These are phyloP conservation scores for Pangasius krempfi DNA, from an alignment of 2,797 vertebrate species.

Conservation along the genomic window DNA sequence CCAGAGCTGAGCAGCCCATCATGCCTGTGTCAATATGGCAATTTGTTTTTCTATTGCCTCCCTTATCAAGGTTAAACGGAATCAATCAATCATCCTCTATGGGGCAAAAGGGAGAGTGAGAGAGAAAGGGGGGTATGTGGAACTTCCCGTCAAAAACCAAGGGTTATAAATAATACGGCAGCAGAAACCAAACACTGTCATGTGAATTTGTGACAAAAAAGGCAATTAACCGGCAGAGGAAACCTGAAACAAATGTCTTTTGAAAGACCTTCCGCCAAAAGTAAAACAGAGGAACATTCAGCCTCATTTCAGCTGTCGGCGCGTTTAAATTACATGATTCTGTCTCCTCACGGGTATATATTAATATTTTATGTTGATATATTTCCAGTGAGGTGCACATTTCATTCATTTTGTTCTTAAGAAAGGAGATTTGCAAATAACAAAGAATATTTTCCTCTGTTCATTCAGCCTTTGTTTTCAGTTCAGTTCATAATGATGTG, in stretches of 20 bases:
- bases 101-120: constrained; percentile 53
- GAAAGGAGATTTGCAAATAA: constrained; percentile 38
- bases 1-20: constrained; percentile 72
- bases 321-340: constrained; percentile 79
- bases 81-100: constrained; percentile 80
- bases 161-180: constrained; percentile 73
- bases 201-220: constrained; percentile 76
- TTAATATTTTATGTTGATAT: constrained; percentile 81
- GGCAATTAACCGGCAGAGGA: constrained; percentile 72
- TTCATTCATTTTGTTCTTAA: constrained; percentile 67
- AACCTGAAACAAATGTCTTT: constrained; percentile 81
- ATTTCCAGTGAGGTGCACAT: constrained; percentile 70
- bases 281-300: constrained; percentile 71
- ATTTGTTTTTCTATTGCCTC: constrained; percentile 79
- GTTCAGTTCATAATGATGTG: constrained; percentile 9
- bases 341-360: constrained; percentile 76
- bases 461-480: constrained; percentile 11
- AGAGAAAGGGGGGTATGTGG: constrained; percentile 35
- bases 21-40: constrained; percentile 77
- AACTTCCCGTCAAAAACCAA: constrained; percentile 69
- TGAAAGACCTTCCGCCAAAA: constrained; percentile 78
- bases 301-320: constrained; percentile 72
- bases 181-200: constrained; percentile 71
- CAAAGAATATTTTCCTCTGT: constrained; percentile 5
- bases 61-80: constrained; percentile 82